A percentile compares a stretch with the other conserved stretches of the same genome.
phyloP scores from a whole-genome alignment of 2,888 invertebrate genomes.

The Pachydiplax longipennis region DNA sequence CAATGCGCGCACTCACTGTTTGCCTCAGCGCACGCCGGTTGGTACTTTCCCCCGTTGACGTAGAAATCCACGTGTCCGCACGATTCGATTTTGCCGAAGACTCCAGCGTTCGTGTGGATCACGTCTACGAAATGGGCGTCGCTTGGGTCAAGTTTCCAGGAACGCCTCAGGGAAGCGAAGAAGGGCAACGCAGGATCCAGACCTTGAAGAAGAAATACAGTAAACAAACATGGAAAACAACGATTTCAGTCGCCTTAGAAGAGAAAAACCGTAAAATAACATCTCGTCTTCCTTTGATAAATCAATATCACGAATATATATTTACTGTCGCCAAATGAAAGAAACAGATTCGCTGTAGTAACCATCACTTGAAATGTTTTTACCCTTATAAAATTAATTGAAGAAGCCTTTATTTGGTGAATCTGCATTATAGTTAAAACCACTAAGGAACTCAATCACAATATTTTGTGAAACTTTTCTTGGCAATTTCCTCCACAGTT shows the following conservation, averaged over 20 bases:
- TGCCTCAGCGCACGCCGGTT: conserved; percentile 69
- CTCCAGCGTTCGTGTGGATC: conserved; percentile 74
- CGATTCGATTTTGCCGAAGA: conserved; percentile 71
- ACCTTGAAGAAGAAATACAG: conserved; percentile 55
- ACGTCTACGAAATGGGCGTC: conserved; percentile 77
- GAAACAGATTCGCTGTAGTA: no score
- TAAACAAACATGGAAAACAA: neutral
- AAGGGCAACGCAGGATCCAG: conserved; percentile 76
- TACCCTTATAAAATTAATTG: no score
- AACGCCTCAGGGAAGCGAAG: conserved; percentile 61
- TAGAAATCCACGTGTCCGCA: conserved; percentile 77
- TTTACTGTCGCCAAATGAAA: no score
- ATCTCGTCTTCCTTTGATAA: no score
- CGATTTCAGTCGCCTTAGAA: neutral
- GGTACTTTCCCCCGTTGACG: conserved; percentile 73
- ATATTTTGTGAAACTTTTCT: no score
- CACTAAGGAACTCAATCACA: no score
- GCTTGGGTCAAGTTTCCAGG: conserved; percentile 66
- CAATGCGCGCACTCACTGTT: conserved; percentile 56
- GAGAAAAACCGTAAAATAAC: neutral
- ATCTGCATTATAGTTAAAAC: no score
- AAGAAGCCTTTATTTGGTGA: no score
- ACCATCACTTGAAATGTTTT: no score
- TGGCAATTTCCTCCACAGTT: no score
- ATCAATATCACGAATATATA: no score